Evolutionary conservation across 2,113 vertebrate species (phyloP).

Genomic region (Butorides virescens): DNA sequence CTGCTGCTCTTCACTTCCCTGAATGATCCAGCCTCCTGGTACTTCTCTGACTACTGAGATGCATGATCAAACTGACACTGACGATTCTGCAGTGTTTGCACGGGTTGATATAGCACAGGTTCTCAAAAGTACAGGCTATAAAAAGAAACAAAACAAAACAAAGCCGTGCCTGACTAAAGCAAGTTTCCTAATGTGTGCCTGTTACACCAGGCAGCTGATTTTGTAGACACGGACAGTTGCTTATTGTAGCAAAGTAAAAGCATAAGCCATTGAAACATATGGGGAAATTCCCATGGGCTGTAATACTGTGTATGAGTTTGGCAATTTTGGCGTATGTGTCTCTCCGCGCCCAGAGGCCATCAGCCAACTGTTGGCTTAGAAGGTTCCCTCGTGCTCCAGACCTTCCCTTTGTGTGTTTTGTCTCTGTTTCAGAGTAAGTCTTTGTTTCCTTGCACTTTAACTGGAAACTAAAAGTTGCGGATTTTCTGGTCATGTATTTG

Average conservation of each 20-base stretch:
- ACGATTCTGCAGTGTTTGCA: not conserved
- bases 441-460: not conserved
- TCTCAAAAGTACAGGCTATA: not conserved
- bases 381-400: not conserved
- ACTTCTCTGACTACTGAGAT: not conserved
- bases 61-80: not conserved
- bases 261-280: not conserved
- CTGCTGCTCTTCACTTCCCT: not conserved
- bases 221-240: not conserved
- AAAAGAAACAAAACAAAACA: not conserved
- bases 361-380: not conserved
- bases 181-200: not conserved
- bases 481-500: not conserved
- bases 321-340: accelerated
- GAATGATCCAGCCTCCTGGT: not conserved
- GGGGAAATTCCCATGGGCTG: not conserved
- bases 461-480: not conserved
- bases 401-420: not conserved
- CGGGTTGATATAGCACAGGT: not conserved
- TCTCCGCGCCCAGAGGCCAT: not conserved
- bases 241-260: not conserved
- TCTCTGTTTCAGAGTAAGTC: not conserved
- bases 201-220: not conserved
- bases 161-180: not conserved
- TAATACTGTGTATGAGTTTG: not conserved